Evolutionary conservation across 53 echinoderm and acorn worm genomes (phyloP).

Genomic region (Pentamera pediparva): DNA sequence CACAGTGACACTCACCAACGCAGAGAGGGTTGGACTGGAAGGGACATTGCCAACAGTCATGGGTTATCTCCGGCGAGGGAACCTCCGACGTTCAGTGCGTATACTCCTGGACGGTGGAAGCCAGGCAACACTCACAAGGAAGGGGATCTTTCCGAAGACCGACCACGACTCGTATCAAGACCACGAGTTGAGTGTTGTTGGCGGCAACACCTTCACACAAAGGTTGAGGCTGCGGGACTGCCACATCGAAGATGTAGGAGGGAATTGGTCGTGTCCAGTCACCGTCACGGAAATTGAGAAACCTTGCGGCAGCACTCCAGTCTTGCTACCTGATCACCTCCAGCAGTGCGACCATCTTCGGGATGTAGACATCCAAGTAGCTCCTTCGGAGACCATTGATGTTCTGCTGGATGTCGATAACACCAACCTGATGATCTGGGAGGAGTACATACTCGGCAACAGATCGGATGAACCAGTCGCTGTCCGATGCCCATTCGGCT

Average conservation of each 20-base stretch:
- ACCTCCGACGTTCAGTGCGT: constrained; percentile 39
- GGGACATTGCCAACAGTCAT: constrained; percentile 63
- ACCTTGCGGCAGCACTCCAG: constrained; percentile 56
- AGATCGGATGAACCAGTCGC: constrained; percentile 50
- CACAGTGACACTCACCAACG: constrained; percentile 20
- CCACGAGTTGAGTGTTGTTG: constrained; percentile 62
- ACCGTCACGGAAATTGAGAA: constrained; percentile 63
- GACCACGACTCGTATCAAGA: constrained; percentile 52
- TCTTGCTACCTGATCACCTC: constrained; percentile 43
- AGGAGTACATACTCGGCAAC: constrained; percentile 52
- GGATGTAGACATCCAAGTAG: constrained; percentile 37
- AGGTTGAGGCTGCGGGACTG: constrained; percentile 58
- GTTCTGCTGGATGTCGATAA: constrained; percentile 62
- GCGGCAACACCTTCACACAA: constrained; percentile 47
- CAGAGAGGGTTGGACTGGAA: constrained; percentile 21
- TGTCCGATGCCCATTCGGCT: constrained; percentile 62
- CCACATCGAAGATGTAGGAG: constrained; percentile 45
- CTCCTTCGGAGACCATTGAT: constrained; percentile 63
- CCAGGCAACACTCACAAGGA: constrained; percentile 58
- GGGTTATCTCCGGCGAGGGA: constrained; percentile 53
- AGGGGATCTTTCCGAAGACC: constrained; percentile 51
- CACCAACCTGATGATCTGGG: constrained; percentile 59
- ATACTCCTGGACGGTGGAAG: constrained; percentile 65
- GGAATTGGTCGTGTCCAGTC: constrained; percentile 56
- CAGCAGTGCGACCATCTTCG: constrained; percentile 45